Conservation (phyloP, 2,113 vertebrate species). For the Actenoides lindsayi region DNA sequence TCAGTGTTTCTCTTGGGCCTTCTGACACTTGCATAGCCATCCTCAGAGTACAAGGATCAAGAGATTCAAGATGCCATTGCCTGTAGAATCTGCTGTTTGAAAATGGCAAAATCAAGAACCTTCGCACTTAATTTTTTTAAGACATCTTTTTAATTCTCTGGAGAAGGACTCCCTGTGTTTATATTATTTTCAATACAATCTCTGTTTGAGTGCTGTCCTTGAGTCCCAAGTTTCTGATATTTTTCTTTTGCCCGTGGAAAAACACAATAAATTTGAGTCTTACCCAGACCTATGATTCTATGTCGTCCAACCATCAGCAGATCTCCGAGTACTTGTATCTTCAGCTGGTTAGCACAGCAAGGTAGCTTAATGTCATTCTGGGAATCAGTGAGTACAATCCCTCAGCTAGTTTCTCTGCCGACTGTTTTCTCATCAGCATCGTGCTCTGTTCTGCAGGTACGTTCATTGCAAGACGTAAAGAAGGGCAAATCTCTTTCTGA, state of each 20-base stretch:
- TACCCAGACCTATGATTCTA: background rate
- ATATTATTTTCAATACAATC: background rate
- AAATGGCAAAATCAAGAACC: background rate
- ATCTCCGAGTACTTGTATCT: background rate
- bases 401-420: background rate
- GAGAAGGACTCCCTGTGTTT: background rate
- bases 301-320: background rate
- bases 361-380: background rate
- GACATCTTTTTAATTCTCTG: background rate
- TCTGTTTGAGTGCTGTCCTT: background rate
- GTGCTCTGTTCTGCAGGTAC: background rate
- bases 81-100: background rate
- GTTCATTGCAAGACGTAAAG: background rate
- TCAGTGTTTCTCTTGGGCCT: background rate
- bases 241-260: background rate
- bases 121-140: background rate
- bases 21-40: background rate
- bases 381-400: background rate
- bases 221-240: background rate
- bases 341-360: background rate
- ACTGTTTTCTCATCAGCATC: background rate
- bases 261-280: background rate
- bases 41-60: background rate
- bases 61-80: accelerated
- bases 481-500: background rate